Conservation (phyloP, 2,113 vertebrate genomes). For the Orycteropus afer region DNA sequence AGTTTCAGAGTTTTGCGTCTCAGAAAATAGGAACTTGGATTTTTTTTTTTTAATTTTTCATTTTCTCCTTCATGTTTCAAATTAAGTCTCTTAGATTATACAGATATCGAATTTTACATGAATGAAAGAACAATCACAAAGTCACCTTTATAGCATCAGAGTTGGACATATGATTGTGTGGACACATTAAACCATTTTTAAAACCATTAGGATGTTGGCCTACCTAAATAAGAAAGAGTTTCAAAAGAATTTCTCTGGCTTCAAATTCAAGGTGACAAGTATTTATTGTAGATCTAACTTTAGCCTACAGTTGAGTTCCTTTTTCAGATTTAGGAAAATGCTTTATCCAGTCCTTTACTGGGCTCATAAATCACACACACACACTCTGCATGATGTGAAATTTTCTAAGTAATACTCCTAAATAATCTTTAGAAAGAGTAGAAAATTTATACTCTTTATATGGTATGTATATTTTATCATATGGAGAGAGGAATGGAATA, state of each 20-base stretch:
- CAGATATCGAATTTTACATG: not conserved
- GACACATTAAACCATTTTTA: not conserved
- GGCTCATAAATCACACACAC: not conserved
- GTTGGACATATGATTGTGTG: not conserved
- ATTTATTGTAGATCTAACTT: not conserved
- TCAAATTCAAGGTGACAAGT: not conserved
- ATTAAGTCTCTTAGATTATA: not conserved
- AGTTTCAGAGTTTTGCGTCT: not conserved
- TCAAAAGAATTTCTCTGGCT: not conserved
- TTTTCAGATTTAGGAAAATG: not conserved
- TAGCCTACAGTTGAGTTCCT: not conserved
- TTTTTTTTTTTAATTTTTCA: not conserved
- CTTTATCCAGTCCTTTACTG: not conserved
- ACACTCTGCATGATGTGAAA: not conserved
- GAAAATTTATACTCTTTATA: not conserved
- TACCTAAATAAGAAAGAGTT: not conserved
- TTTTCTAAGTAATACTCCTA: not conserved
- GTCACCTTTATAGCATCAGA: not conserved
- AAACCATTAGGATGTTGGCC: not conserved
- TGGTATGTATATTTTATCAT: too few relatives aligned
- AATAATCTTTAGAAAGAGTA: not conserved
- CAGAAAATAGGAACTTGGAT: not conserved
- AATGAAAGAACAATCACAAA: not conserved
- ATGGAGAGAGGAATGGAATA: not conserved
- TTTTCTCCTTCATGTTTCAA: not conserved